A percentile compares a stretch with the other conserved stretches of the same genome.
Conservation (phyloP, 2,797 vertebrate genomes). For the Scyliorhinus canicula region DNA sequence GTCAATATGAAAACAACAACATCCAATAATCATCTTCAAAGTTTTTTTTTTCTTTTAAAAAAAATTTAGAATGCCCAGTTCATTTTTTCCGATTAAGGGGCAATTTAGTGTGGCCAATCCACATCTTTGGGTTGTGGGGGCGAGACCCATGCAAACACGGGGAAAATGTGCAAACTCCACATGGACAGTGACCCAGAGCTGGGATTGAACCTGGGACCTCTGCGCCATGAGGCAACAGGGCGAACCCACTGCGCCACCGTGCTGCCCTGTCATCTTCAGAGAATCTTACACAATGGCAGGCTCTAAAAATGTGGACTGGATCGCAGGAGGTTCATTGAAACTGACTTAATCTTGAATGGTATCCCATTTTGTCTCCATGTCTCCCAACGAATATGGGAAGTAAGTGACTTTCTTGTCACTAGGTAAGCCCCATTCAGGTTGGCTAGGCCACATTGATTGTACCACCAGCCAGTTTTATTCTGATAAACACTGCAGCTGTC, state of each 20-base stretch:
- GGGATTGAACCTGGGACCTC: too few relatives aligned
- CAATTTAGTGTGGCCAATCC: too few relatives aligned
- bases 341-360: constrained; percentile 73
- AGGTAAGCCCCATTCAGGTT: constrained; percentile 74
- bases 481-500: constrained; percentile 76
- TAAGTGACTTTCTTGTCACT: constrained; percentile 56
- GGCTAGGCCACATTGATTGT: constrained; percentile 76
- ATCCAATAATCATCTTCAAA: neutral
- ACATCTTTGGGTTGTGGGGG: too few relatives aligned
- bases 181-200: too few relatives aligned
- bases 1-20: neutral
- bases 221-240: too few relatives aligned
- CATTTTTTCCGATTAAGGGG: too few relatives aligned
- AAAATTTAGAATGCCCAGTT: too few relatives aligned
- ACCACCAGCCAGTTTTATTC: constrained; percentile 83
- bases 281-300: neutral
- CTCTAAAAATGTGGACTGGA: constrained; percentile 37
- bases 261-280: too few relatives aligned
- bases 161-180: too few relatives aligned
- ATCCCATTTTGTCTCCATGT: constrained; percentile 72
- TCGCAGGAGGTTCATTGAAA: constrained; percentile 84
- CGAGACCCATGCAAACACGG: too few relatives aligned
- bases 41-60: too few relatives aligned
- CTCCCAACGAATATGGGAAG: constrained; percentile 71
- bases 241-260: too few relatives aligned